A percentile compares a stretch with the other conserved stretches of the same genome.
phyloP scores from a whole-genome alignment of 2,113 vertebrate genomes.

The Pogonocichla stellata region DNA sequence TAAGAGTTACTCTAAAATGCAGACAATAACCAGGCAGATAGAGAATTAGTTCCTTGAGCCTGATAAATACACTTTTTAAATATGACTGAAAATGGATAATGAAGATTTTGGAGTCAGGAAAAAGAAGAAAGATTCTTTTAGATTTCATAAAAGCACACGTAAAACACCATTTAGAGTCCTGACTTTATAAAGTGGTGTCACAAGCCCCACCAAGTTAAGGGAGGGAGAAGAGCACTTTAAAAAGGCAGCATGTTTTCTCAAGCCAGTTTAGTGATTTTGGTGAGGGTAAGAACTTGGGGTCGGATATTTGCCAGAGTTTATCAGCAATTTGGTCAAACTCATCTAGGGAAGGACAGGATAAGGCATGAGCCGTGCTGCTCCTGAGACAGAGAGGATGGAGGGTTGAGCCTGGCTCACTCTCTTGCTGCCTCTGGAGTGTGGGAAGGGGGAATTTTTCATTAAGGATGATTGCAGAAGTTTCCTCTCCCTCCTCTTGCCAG shows the following conservation, averaged over 20 bases:
- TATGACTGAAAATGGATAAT: background rate
- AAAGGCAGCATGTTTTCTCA: background rate
- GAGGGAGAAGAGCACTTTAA: background rate
- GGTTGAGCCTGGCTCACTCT: background rate
- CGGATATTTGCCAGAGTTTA: background rate
- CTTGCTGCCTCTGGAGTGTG: background rate
- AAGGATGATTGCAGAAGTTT: background rate
- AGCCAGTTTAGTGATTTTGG: background rate
- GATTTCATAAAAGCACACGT: background rate
- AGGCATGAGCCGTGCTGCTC: background rate
- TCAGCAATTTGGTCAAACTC: background rate
- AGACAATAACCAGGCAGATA: background rate
- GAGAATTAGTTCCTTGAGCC: background rate
- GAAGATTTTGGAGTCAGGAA: background rate
- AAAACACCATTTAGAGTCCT: background rate
- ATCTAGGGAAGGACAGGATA: background rate
- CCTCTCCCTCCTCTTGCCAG: background rate
- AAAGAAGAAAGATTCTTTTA: background rate
- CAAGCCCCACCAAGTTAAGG: background rate
- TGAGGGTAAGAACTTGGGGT: background rate
- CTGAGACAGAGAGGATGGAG: background rate
- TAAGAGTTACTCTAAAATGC: background rate
- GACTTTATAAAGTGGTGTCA: background rate
- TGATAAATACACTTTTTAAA: background rate
- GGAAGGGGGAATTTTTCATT: background rate